Conservation (phyloP, 2,797 vertebrate species). For the Danionella dracula region DNA sequence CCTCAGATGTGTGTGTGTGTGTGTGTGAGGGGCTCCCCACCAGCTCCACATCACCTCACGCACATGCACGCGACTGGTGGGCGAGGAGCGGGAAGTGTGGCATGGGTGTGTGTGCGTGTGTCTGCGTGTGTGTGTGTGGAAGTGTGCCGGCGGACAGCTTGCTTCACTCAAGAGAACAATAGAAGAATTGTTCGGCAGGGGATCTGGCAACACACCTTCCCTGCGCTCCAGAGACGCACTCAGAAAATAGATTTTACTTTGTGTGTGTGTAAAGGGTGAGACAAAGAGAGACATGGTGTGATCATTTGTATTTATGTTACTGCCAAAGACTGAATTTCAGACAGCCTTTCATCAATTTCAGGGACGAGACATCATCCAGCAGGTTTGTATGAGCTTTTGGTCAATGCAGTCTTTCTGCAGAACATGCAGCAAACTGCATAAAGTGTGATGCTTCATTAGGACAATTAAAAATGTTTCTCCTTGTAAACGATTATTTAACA, state of each 20-base stretch:
- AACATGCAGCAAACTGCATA: too few species aligned
- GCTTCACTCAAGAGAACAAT: conserved; percentile 75
- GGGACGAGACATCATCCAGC: too few species aligned
- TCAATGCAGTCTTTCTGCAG: too few species aligned
- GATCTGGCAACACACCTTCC: conserved; percentile 63
- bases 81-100: conserved; percentile 45
- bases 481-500: too few species aligned
- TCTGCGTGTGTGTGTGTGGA: conserved; percentile 10
- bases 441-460: too few species aligned
- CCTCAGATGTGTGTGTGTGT: conserved; percentile 44
- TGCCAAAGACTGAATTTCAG: too few species aligned
- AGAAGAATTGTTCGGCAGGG: conserved; percentile 74
- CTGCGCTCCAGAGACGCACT: conserved; percentile 67
- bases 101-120: background rate
- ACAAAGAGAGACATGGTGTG: too few species aligned
- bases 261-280: conserved; percentile 37
- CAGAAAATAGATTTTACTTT: conserved; percentile 67
- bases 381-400: too few species aligned
- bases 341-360: too few species aligned
- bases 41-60: conserved; percentile 65
- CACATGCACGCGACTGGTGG: conserved; percentile 68
- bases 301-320: too few species aligned
- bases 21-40: conserved; percentile 61
- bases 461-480: too few species aligned
- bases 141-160: conserved; percentile 60